A percentile compares a stretch with the other conserved stretches of the same genome.
phyloP scores from a whole-genome alignment of 2,113 vertebrate genomes.

The Anser brachyrhynchus region DNA sequence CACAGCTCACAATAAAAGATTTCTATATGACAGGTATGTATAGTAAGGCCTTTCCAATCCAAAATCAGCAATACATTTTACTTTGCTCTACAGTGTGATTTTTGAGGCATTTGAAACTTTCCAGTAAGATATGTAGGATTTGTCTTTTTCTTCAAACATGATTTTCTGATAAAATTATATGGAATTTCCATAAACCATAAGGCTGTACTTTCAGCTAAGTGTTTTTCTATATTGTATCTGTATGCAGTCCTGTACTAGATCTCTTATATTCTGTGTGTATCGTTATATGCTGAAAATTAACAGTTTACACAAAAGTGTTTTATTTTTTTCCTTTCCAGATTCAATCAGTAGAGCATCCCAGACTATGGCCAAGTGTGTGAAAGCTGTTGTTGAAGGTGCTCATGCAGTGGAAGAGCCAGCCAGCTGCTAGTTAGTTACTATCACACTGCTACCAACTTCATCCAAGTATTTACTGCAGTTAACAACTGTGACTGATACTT shows the following conservation, averaged over 20 bases:
- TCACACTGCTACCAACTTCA: background rate
- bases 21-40: constrained; percentile 97
- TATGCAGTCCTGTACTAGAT: background rate
- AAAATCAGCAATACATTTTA: background rate
- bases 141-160: background rate
- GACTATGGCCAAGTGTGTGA: constrained; percentile 99
- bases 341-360: constrained; percentile 95
- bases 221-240: background rate
- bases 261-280: background rate
- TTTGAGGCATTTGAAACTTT: background rate
- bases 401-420: constrained; percentile 92
- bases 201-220: background rate
- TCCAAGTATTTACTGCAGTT: background rate
- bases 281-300: background rate
- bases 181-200: background rate
- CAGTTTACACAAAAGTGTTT: background rate
- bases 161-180: background rate
- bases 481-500: background rate
- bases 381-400: constrained; percentile 94
- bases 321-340: constrained; percentile 78
- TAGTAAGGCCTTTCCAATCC: background rate
- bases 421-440: constrained; percentile 80
- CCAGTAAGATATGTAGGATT: background rate
- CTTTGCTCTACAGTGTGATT: background rate
- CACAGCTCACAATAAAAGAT: constrained; percentile 93